Percentiles rank a stretch among this genome's conserved stretches.
These are phyloP conservation scores for Tinea trinotella DNA, from an alignment of 2,888 invertebrate genomes.

Conservation along the genomic window DNA sequence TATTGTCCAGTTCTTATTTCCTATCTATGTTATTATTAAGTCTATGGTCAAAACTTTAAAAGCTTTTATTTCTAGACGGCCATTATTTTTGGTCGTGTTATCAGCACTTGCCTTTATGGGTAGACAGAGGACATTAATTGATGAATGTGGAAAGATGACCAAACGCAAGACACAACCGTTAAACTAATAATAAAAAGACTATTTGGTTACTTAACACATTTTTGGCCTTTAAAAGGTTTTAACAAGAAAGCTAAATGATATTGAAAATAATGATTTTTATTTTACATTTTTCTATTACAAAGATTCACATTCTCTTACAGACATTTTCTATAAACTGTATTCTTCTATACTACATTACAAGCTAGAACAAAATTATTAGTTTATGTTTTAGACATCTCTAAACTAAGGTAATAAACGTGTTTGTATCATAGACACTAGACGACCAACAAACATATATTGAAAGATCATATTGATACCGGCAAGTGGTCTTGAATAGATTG, in stretches of 20 bases:
- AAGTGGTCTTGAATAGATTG: too few species aligned
- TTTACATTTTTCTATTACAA: background rate
- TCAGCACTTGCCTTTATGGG: constrained; percentile 18
- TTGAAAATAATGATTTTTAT: background rate
- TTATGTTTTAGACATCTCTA: too few species aligned
- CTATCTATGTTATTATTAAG: too few species aligned
- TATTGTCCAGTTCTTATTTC: too few species aligned
- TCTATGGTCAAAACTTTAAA: constrained; percentile 14
- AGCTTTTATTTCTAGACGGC: constrained; percentile 16
- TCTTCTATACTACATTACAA: too few species aligned
- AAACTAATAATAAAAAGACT: background rate
- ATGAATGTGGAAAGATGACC: constrained; percentile 14
- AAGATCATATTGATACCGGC: too few species aligned
- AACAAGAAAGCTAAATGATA: background rate
- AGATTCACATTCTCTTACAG: too few species aligned
- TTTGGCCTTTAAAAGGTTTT: background rate
- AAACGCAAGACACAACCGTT: background rate
- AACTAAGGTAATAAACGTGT: too few species aligned
- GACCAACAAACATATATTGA: too few species aligned
- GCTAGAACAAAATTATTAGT: too few species aligned
- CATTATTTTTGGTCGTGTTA: constrained; percentile 14
- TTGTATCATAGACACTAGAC: too few species aligned
- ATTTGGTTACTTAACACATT: background rate
- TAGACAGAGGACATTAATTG: constrained; percentile 14
- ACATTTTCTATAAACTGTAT: too few species aligned